phyloP scores from a whole-genome alignment of 1,140 invertebrate species.

The Drosophila repleta region DNA sequence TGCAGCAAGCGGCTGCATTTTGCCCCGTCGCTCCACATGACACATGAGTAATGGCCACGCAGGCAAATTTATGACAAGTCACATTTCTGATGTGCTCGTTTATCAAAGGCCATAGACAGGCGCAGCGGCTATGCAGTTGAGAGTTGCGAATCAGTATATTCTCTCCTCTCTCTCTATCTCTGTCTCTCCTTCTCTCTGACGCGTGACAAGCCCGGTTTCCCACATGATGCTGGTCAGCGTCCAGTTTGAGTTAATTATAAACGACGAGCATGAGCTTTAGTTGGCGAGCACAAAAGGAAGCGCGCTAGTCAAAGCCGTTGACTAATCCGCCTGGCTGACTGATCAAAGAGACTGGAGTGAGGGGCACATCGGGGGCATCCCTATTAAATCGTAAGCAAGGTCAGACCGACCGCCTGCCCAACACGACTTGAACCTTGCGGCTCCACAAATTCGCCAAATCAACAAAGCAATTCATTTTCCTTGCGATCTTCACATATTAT shows the following conservation, averaged over 20 bases:
- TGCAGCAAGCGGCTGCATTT: constrained; percentile 24
- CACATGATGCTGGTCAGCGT: constrained; percentile 42
- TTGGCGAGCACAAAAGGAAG: constrained; percentile 51
- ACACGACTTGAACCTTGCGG: constrained; percentile 44
- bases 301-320: constrained; percentile 50
- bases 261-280: constrained; percentile 69
- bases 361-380: background rate
- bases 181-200: constrained; percentile 25
- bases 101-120: constrained; percentile 78
- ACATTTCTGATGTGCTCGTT: constrained; percentile 83
- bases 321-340: constrained; percentile 73
- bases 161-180: background rate
- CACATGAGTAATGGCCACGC: constrained; percentile 81
- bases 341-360: constrained; percentile 59
- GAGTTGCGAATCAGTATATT: constrained; percentile 4
- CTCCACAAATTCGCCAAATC: constrained; percentile 56
- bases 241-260: constrained; percentile 74
- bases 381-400: constrained; percentile 51
- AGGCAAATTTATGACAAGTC: constrained; percentile 83
- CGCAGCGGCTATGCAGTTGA: constrained; percentile 3
- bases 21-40: constrained; percentile 69
- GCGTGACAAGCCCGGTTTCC: constrained; percentile 70
- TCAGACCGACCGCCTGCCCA: constrained; percentile 38
- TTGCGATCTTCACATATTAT: constrained; percentile 64
- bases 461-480: constrained; percentile 73